Conservation (phyloP, 2,888 invertebrate genomes). For the Scelioninae gen. 1 region DNA sequence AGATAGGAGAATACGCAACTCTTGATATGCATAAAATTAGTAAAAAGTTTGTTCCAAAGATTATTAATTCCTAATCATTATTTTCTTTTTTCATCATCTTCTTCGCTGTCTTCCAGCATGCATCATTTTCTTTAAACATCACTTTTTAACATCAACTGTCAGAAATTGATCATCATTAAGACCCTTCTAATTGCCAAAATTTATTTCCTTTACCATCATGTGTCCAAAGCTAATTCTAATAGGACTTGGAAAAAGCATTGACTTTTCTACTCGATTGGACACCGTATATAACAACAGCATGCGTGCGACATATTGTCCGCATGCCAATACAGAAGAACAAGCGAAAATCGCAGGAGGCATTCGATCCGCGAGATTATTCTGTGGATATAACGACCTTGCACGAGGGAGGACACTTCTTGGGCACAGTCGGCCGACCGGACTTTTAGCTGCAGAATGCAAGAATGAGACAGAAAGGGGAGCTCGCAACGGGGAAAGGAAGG, state of each 20-base stretch:
- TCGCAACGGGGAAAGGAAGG: slow-evolving; percentile 65
- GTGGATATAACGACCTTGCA: slow-evolving; percentile 63
- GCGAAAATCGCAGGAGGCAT: slow-evolving; percentile 52
- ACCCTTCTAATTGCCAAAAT: slow-evolving; percentile 14
- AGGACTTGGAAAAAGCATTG: slow-evolving; percentile 37
- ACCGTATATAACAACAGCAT: slow-evolving; percentile 60
- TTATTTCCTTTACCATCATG: neutral
- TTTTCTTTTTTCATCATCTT: no score
- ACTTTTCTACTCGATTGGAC: slow-evolving; percentile 51
- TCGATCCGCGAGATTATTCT: slow-evolving; percentile 70
- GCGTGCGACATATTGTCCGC: slow-evolving; percentile 59
- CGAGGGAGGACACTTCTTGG: slow-evolving; percentile 54
- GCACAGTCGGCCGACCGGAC: no score
- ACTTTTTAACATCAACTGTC: no score
- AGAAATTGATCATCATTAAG: neutral
- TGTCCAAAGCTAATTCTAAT: slow-evolving; percentile 32
- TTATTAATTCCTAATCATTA: no score
- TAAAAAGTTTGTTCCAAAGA: no score
- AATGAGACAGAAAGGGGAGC: slow-evolving; percentile 42
- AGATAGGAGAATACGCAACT: no score
- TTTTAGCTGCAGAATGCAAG: slow-evolving; percentile 62
- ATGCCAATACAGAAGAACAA: slow-evolving; percentile 40
- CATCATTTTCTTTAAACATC: no score
- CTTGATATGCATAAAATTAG: no score
- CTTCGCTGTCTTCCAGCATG: neutral